These are phyloP conservation scores for Amphipoea lucens DNA, from an alignment of 2,888 invertebrate genomes.

Conservation along the genomic window DNA sequence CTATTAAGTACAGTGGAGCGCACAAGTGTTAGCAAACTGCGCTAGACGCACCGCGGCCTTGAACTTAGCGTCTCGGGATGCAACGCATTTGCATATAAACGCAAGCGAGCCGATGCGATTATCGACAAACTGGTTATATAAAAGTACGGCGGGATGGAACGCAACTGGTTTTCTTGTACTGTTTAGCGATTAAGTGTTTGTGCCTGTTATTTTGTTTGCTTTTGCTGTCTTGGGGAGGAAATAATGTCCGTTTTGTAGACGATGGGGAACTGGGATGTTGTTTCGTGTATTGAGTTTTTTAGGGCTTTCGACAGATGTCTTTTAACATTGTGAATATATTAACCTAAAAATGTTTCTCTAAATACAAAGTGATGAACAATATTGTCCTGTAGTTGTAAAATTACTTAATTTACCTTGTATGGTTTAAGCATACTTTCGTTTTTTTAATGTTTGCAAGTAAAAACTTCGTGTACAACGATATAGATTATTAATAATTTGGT, in stretches of 20 bases:
- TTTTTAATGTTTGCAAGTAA: not conserved
- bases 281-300: constrained; percentile 2
- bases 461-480: not conserved
- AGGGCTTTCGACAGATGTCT: not conserved
- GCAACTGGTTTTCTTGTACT: constrained; percentile 78
- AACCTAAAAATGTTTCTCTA: not conserved
- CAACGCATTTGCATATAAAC: constrained; percentile 87
- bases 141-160: constrained; percentile 68
- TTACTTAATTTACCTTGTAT: not conserved
- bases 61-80: constrained; percentile 83
- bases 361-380: not conserved
- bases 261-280: not conserved
- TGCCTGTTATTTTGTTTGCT: constrained; percentile 52
- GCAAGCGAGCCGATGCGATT: constrained; percentile 76
- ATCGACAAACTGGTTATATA: constrained; percentile 79
- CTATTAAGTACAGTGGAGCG: constrained; percentile 68
- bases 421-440: not conserved
- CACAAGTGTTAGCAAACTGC: constrained; percentile 71
- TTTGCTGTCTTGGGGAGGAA: constrained; percentile 32
- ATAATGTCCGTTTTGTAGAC: constrained; percentile 33
- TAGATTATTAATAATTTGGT: not conserved
- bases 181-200: constrained; percentile 68
- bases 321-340: not conserved
- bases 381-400: not conserved
- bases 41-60: constrained; percentile 81